Evolutionary conservation across 2,113 vertebrate species (phyloP), one percentile per base, ranked within the genome.

Genomic region (rat (Rattus norvegicus)): DNA sequence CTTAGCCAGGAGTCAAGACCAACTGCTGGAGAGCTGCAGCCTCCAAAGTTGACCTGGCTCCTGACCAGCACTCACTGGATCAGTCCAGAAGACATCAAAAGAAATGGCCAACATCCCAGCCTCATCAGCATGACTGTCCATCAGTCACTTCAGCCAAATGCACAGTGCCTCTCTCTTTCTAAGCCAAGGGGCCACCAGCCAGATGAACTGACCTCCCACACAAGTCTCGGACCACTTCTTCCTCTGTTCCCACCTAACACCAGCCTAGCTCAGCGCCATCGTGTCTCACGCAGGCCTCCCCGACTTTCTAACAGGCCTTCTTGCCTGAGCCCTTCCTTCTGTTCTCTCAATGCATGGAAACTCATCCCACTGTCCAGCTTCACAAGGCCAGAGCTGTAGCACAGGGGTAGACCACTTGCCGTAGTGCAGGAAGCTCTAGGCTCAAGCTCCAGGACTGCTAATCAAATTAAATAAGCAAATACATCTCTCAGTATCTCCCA

Each of bases 161-260:
- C 77, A 16, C 88, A 93, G 63, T 12, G 47, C 47, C 24, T 76
- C 47, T 88, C 54, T 43, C 39, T 95, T 92, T 56, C 36, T 79
- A 76, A 94, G 59, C 76, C 95, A 93, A 81, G 85, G 70, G 97
- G 85, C 75, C 59, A 88, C 49, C 49, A 89, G 65, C 70, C 47
- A 39, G 67, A 65, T 94, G 70, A 88, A 76, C 70, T 61, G 63
- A 63, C 67, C 63, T 88, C 80, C 85, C 88, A 49, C 63, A 20
- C 59, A 72, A 73, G 91, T 92, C 72, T 92, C 67, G 65, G 88
- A 65, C 91, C 36, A 69, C 65, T 43, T 93, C 81, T 83, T 94
- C 88, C 65, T 95, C 83, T 88, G 56, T 90, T 65, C 43, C 79
- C 77, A 80, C 69, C 14, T 80, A 49, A 72, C 83, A n/a, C 54